Percentiles rank a stretch among this genome's conserved stretches.
phyloP scores from a whole-genome alignment of 2,113 vertebrate species.

The Grammomys dolichurus region DNA sequence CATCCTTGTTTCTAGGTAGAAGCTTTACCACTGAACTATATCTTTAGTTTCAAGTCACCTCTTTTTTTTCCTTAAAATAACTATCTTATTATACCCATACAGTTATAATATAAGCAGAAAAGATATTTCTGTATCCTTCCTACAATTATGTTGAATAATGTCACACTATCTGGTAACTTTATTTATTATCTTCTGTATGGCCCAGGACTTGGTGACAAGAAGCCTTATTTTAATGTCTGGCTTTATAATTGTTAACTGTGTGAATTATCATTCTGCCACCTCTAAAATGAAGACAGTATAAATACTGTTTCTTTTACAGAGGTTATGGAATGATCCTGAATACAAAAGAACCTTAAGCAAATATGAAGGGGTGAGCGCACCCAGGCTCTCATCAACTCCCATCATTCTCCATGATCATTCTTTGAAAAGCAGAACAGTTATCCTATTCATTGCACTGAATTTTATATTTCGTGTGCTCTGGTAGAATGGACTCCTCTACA shows the following conservation, averaged over 20 bases:
- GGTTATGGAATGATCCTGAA: background rate
- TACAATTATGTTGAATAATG: background rate
- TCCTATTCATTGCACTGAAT: background rate
- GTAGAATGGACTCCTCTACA: background rate
- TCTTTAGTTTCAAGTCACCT: too few species aligned
- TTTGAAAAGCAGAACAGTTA: background rate
- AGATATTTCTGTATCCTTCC: background rate
- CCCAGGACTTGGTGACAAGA: background rate
- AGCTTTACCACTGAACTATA: background rate
- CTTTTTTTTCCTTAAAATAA: background rate
- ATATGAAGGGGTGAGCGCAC: background rate
- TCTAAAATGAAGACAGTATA: background rate
- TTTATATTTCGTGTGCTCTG: background rate
- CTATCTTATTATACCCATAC: background rate
- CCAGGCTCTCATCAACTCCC: background rate
- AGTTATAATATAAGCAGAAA: background rate
- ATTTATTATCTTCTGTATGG: background rate
- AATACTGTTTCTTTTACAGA: background rate
- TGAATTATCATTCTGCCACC: background rate
- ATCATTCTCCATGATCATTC: background rate
- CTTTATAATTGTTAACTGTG: constrained; percentile 16
- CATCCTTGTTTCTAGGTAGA: background rate
- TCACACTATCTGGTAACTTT: background rate
- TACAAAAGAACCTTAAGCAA: background rate
- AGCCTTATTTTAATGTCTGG: background rate